Percentiles rank a stretch among this genome's conserved stretches.
phyloP scores from a whole-genome alignment of 2,888 invertebrate species.

The Argyresthia goedartella region DNA sequence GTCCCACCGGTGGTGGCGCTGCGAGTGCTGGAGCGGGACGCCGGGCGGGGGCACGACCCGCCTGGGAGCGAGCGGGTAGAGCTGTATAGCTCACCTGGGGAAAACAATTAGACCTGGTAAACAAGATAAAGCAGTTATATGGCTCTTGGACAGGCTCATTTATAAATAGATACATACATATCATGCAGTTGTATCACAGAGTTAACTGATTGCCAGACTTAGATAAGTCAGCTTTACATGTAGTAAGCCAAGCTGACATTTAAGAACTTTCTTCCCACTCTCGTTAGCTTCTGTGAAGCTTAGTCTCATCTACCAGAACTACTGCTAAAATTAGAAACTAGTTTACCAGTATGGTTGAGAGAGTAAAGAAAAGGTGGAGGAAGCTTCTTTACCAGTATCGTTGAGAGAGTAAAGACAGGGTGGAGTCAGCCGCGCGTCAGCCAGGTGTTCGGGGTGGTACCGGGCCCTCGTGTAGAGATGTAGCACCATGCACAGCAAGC shows the following conservation, averaged over 20 bases:
- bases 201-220: no score
- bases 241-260: no score
- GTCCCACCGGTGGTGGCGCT: conserved; percentile 49
- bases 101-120: no score
- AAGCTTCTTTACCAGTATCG: conserved; percentile 76
- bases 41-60: conserved; percentile 69
- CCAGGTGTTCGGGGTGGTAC: conserved; percentile 80
- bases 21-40: conserved; percentile 56
- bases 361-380: no score
- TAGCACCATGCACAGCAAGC: conserved; percentile 89
- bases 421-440: conserved; percentile 86
- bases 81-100: conserved; percentile 72
- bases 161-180: no score
- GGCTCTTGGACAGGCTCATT: no score
- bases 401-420: conserved; percentile 86
- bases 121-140: no score
- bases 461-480: conserved; percentile 82
- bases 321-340: conserved; percentile 3
- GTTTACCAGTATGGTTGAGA: no score
- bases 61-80: conserved; percentile 47
- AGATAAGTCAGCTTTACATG: no score
- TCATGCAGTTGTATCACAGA: no score
- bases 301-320: conserved; percentile 31
- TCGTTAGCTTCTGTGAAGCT: no score
- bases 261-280: no score